Percentiles rank a stretch among this genome's conserved stretches.
phyloP scores from a whole-genome alignment of 2,113 vertebrate species.

The Galeopterus variegatus region DNA sequence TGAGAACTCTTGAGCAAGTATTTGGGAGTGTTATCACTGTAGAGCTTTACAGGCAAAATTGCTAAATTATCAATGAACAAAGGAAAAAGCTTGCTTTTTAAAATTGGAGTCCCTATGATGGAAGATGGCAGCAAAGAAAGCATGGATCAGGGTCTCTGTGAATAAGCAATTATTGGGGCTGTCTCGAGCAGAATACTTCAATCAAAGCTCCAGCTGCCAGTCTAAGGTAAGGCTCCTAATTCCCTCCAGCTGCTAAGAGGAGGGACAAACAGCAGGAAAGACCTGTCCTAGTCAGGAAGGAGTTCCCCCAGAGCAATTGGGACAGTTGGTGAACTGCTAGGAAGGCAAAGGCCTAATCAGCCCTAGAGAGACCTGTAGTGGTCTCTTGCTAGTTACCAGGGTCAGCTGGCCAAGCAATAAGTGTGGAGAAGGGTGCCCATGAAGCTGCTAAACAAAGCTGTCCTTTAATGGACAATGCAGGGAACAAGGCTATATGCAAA shows the following conservation, averaged over 20 bases:
- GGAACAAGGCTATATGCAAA: background rate
- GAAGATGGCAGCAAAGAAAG: background rate
- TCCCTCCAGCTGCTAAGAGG: background rate
- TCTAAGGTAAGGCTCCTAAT: background rate
- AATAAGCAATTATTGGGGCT: background rate
- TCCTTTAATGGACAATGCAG: background rate
- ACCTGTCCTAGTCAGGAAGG: background rate
- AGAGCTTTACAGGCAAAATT: background rate
- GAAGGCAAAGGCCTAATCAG: conserved; percentile 30
- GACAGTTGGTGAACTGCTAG: background rate
- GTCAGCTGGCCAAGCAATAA: background rate
- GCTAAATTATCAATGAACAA: background rate
- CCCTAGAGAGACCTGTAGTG: background rate
- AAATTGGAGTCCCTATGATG: background rate
- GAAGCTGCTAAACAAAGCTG: background rate
- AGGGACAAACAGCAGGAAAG: background rate
- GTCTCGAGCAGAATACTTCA: background rate
- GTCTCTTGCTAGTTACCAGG: background rate
- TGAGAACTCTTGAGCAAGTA: conserved; percentile 12
- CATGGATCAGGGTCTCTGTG: background rate
- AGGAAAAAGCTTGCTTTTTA: background rate
- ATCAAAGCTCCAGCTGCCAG: background rate
- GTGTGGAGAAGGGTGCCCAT: background rate
- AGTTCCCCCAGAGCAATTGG: background rate
- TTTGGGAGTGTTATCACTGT: background rate